phyloP scores from a whole-genome alignment of 2,888 invertebrate genomes.

The Diloba caeruleocephala region DNA sequence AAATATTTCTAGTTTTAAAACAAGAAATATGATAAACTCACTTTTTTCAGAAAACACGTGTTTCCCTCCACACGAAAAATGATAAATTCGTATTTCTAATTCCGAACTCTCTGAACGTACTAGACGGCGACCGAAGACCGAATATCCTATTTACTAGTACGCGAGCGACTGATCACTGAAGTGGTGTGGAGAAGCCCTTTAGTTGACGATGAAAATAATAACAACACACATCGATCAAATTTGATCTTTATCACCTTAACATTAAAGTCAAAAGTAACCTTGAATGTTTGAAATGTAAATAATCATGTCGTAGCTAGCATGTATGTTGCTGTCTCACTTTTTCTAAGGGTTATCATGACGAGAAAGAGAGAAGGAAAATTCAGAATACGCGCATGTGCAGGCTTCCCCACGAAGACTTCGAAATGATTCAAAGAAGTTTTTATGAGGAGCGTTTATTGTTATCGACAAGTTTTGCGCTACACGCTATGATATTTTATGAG shows the following conservation, averaged over 20 bases:
- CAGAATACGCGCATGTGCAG: constrained; percentile 74
- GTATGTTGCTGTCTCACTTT: constrained; percentile 68
- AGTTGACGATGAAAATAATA: constrained; percentile 71
- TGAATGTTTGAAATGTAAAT: constrained; percentile 56
- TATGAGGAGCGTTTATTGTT: constrained; percentile 68
- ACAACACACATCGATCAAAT: constrained; percentile 59
- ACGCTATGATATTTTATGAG: constrained; percentile 63
- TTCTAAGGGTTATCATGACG: constrained; percentile 51
- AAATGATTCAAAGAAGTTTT: constrained; percentile 73
- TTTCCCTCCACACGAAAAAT: constrained; percentile 52
- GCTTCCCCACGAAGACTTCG: constrained; percentile 64
- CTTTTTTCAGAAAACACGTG: constrained; percentile 60
- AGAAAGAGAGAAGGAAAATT: constrained; percentile 60
- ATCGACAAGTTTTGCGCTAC: constrained; percentile 69
- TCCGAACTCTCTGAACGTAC: constrained; percentile 56
- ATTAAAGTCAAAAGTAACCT: constrained; percentile 55
- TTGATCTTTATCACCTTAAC: constrained; percentile 47
- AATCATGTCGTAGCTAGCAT: constrained; percentile 66
- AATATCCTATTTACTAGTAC: constrained; percentile 67
- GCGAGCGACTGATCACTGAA: constrained; percentile 61
- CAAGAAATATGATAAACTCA: constrained; percentile 55
- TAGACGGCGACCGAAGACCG: constrained; percentile 65
- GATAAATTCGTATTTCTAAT: constrained; percentile 44
- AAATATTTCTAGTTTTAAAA: constrained; percentile 28
- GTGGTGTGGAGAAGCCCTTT: constrained; percentile 68